Percentiles rank a stretch among this genome's conserved stretches.
Conservation (phyloP, 2,888 invertebrate species). For the Tetanocera ferruginea region DNA sequence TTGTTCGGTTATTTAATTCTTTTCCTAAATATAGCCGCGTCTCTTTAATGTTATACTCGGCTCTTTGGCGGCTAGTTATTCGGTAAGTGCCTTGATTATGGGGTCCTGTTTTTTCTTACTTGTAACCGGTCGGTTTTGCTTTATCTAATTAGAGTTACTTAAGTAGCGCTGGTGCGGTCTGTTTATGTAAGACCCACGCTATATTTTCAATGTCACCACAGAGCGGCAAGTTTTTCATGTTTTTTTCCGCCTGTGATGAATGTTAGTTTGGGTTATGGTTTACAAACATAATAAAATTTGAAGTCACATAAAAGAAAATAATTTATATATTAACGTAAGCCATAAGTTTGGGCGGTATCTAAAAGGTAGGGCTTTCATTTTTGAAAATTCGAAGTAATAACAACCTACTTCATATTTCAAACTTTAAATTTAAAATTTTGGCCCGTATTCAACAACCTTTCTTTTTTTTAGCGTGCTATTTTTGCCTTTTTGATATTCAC, state of each 20-base stretch:
- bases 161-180: neutral
- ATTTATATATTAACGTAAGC: too few relatives aligned
- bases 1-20: neutral
- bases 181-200: neutral
- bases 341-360: too few relatives aligned
- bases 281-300: too few relatives aligned
- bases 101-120: neutral
- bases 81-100: slow-evolving; percentile 1
- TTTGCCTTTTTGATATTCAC: too few relatives aligned
- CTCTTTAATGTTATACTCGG: neutral
- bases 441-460: too few relatives aligned
- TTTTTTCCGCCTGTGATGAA: neutral
- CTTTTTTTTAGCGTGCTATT: too few relatives aligned
- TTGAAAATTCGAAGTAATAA: too few relatives aligned
- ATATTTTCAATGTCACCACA: neutral
- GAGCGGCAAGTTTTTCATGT: neutral
- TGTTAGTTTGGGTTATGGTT: too few relatives aligned
- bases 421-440: too few relatives aligned
- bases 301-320: too few relatives aligned
- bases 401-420: too few relatives aligned
- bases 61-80: neutral
- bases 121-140: neutral
- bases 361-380: too few relatives aligned
- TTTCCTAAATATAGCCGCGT: neutral
- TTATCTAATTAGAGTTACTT: slow-evolving; percentile 3